phyloP scores from a whole-genome alignment of 2,797 vertebrate genomes.

The Paratrypauchen microcephalus region DNA sequence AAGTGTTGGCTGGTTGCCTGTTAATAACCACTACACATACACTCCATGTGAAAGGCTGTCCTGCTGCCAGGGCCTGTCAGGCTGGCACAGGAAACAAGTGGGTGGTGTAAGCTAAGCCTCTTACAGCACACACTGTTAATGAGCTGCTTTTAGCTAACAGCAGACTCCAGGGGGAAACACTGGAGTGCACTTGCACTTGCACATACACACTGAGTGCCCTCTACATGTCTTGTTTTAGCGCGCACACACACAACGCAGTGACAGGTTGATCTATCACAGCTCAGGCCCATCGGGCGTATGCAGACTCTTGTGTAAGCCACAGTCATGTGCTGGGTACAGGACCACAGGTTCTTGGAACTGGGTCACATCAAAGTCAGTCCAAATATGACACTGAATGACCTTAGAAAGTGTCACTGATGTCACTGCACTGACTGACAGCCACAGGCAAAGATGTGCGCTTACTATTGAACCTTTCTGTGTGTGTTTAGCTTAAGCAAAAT shows the following conservation, averaged over 20 bases:
- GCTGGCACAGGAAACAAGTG: conserved; percentile 66
- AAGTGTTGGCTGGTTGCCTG: conserved; percentile 58
- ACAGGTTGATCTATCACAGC: conserved; percentile 73
- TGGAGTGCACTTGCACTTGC: conserved; percentile 32
- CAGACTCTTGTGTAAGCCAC: conserved; percentile 75
- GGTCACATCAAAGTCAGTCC: conserved; percentile 70
- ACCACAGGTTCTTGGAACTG: conserved; percentile 68
- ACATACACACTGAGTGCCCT: conserved; percentile 23
- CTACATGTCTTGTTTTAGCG: conserved; percentile 38
- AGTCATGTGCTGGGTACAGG: conserved; percentile 71
- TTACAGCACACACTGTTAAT: conserved; percentile 66
- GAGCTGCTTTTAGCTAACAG: conserved; percentile 72
- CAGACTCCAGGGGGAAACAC: conserved; percentile 42
- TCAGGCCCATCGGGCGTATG: conserved; percentile 66
- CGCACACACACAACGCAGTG: conserved; percentile 33
- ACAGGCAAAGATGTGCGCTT: conserved; percentile 6
- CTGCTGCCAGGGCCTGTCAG: conserved; percentile 64
- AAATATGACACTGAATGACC: conserved; percentile 61
- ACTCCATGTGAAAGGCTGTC: conserved; percentile 56
- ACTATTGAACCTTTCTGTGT: conserved; percentile 13
- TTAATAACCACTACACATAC: conserved; percentile 48
- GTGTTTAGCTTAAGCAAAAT: conserved; percentile 6
- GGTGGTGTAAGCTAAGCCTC: conserved; percentile 63
- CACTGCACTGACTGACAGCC: conserved; percentile 46
- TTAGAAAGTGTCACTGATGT: conserved; percentile 54